A percentile compares a stretch with the other conserved stretches of the same genome.
Evolutionary conservation across 2,888 invertebrate species (phyloP).

Genomic region (Crepidodera aurea): DNA sequence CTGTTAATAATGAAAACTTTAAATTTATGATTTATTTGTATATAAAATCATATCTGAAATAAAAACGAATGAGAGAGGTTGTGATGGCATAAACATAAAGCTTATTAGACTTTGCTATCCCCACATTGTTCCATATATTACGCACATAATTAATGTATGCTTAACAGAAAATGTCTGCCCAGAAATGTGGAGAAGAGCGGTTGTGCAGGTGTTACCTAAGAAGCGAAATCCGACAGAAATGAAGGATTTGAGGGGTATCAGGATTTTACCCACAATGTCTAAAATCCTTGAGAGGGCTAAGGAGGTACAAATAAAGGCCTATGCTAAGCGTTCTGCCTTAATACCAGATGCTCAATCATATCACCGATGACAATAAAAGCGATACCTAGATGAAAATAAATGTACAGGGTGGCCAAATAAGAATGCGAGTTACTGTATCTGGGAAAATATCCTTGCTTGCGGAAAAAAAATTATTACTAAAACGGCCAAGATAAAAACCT

Average conservation of each 20-base stretch:
- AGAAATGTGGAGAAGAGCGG: constrained; percentile 3
- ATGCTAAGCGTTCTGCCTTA: too few relatives aligned
- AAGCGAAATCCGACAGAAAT: constrained; percentile 7
- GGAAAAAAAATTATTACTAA: too few relatives aligned
- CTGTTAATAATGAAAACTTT: too few relatives aligned
- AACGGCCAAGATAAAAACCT: too few relatives aligned
- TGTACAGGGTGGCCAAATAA: too few relatives aligned
- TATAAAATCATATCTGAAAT: constrained; percentile 20
- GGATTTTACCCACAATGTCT: constrained; percentile 14
- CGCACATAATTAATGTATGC: constrained; percentile 17
- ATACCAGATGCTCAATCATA: too few relatives aligned
- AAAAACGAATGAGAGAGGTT: constrained; percentile 15
- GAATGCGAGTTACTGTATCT: too few relatives aligned
- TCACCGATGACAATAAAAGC: too few relatives aligned
- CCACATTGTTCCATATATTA: constrained; percentile 17
- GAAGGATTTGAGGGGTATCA: constrained; percentile 10
- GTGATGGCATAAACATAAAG: constrained; percentile 10
- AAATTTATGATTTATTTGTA: constrained; percentile 17
- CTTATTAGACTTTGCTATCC: constrained; percentile 19
- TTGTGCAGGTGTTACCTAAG: constrained; percentile 18
- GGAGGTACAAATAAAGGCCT: not conserved
- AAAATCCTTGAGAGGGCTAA: constrained; percentile 13
- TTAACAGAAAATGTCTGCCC: constrained; percentile 3
- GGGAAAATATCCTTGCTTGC: too few relatives aligned
- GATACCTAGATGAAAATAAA: too few relatives aligned